Percentiles rank a stretch among this genome's conserved stretches.
These are phyloP conservation scores for Nezara viridula DNA, from an alignment of 2,888 invertebrate species.

Conservation along the genomic window DNA sequence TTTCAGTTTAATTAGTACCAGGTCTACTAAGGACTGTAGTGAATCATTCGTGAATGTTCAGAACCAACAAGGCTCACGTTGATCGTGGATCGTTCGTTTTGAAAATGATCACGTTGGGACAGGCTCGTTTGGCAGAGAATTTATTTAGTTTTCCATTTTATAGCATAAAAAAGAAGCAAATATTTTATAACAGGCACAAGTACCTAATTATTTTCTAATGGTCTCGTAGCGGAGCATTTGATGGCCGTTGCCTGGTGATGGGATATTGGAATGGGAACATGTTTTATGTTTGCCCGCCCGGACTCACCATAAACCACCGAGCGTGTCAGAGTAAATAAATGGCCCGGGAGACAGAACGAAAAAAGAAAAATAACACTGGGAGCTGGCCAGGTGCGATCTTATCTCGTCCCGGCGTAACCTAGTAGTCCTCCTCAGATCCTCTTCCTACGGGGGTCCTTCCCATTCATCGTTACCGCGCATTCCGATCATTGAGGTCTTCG, in stretches of 20 bases:
- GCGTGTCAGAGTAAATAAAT: conserved; percentile 52
- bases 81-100: background rate
- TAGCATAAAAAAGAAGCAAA: conserved; percentile 28
- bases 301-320: conserved; percentile 43
- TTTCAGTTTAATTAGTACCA: background rate
- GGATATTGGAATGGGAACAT: conserved; percentile 35
- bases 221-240: conserved; percentile 32
- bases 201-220: conserved; percentile 50
- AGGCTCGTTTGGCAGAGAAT: background rate
- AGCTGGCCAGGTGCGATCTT: conserved; percentile 44
- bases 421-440: conserved; percentile 15
- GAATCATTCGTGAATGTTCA: background rate
- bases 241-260: conserved; percentile 1
- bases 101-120: background rate
- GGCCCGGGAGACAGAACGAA: background rate
- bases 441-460: conserved; percentile 6
- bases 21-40: background rate
- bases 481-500: conserved; percentile 43
- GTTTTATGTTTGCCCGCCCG: conserved; percentile 23
- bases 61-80: background rate
- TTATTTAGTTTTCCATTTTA: conserved; percentile 41
- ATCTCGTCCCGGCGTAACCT: conserved; percentile 26
- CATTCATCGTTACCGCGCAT: conserved; percentile 16
- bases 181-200: conserved; percentile 31
- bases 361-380: conserved; percentile 41